A percentile compares a stretch with the other conserved stretches of the same genome.
Evolutionary conservation across 1,140 invertebrate species (phyloP).

Genomic region (Apis cerana): DNA sequence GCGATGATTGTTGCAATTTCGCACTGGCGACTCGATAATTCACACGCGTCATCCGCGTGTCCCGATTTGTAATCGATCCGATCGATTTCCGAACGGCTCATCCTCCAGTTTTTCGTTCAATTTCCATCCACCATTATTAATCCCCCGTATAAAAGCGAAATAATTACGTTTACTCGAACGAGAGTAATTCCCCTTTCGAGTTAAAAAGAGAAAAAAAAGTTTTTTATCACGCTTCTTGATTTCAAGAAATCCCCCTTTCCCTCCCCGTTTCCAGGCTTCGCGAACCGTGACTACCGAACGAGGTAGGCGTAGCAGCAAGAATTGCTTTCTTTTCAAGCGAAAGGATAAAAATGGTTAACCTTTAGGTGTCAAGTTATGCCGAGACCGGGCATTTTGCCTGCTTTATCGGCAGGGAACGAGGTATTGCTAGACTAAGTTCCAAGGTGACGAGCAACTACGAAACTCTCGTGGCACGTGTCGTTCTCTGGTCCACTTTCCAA

Average conservation of each 20-base stretch:
- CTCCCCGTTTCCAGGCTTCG: background rate
- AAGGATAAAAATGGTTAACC: background rate
- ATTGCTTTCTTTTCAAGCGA: background rate
- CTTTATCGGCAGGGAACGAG: background rate
- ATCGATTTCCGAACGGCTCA: background rate
- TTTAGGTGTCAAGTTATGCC: background rate
- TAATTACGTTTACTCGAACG: background rate
- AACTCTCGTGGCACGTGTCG: background rate
- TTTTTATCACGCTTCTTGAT: no score
- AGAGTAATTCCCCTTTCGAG: background rate
- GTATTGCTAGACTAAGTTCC: background rate
- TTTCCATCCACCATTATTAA: background rate
- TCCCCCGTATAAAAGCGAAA: background rate
- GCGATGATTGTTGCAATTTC: constrained; percentile 27
- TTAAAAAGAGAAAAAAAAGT: background rate
- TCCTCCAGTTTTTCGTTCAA: background rate
- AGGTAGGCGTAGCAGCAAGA: background rate
- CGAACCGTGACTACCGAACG: background rate
- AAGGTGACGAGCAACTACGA: background rate
- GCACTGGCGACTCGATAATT: constrained; percentile 13
- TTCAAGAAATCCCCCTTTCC: background rate
- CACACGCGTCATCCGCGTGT: background rate
- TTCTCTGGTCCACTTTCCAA: constrained; percentile 1
- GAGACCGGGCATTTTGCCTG: background rate
- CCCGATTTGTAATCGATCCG: constrained; percentile 21